Conservation (phyloP, 2,888 invertebrate genomes). For the Horisme vitalbata region DNA sequence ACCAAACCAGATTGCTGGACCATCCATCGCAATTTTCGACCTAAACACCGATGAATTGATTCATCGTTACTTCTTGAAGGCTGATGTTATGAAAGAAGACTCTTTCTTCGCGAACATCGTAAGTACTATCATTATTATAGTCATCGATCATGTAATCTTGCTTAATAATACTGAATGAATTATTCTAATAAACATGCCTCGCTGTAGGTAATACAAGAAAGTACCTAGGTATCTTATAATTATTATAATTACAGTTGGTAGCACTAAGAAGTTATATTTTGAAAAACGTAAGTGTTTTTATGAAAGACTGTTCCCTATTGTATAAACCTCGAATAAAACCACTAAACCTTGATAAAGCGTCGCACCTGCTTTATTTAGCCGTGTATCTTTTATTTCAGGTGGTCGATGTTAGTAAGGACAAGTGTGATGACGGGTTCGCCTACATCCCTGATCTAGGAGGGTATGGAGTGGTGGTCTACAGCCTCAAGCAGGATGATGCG, state of each 20-base stretch:
- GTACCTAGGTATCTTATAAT: too few species aligned
- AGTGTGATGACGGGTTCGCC: slow-evolving; percentile 89
- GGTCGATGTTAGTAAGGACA: slow-evolving; percentile 86
- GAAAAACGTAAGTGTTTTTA: too few species aligned
- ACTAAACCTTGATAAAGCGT: too few species aligned
- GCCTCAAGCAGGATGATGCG: slow-evolving; percentile 87
- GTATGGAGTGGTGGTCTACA: slow-evolving; percentile 90
- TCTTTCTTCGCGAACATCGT: slow-evolving; percentile 92
- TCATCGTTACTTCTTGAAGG: slow-evolving; percentile 86
- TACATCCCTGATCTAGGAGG: slow-evolving; percentile 90
- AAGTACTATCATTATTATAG: slow-evolving; percentile 69
- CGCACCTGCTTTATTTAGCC: too few species aligned
- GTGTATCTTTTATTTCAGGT: slow-evolving; percentile 70
- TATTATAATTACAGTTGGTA: too few species aligned
- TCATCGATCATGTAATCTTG: neutral
- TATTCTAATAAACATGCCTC: too few species aligned
- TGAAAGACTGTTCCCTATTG: too few species aligned
- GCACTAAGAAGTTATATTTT: too few species aligned
- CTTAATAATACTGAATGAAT: too few species aligned
- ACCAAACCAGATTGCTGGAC: slow-evolving; percentile 83
- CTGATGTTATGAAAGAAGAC: slow-evolving; percentile 86
- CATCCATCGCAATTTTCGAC: slow-evolving; percentile 87
- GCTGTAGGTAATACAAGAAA: too few species aligned
- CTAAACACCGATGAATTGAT: slow-evolving; percentile 89
- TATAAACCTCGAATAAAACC: too few species aligned